Evolutionary conservation across 2,113 vertebrate genomes (phyloP), one percentile per base, ranked within the genome.

Genomic region (Thalassoma bifasciatum): DNA sequence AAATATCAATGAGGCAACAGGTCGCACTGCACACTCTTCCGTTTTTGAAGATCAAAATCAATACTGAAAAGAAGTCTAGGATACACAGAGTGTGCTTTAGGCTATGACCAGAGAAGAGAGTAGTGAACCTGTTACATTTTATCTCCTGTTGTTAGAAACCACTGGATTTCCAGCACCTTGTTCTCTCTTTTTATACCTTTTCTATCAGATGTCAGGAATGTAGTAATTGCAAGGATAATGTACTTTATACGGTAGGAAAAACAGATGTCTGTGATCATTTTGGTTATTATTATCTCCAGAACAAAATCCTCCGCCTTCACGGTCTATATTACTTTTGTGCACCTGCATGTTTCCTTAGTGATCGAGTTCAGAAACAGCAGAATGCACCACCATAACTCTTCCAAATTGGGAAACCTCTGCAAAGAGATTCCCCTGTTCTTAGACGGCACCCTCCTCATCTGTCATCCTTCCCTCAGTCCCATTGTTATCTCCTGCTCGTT

Each of bases 1-100:
- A 89, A 89, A 88, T 85, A 87, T 87, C 87, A 90, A 74, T 86
- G 59, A 81, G 73, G 59, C 79, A 85, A 52, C 54, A 56, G 83
- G 75, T 87, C 72, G 79, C 72, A 61, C 68, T 19, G 62, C 50
- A 75, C 72, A 73, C 66, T 54, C 65, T 58, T 46, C 40, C 63
- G 53, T 66, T 66, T 65, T 42, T 37, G 34, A 52, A 86, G 51
- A 84, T 83, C 58, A 44, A 36, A 81, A 86, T 89, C 83, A 69
- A 85, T 83, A 63, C 10, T 61, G 75, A 78, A 63, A 53, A 36
- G 17, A 75, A 72, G 44, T 82, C 76, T 44, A 12, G 12, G 50
- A 75, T 68, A 42, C 36, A 81, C 66, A 68, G 60, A 53, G 65
- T 71, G 26, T 62, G 81, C 76, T 89, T 79, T 37, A 51, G 74